These are phyloP conservation scores for Sclerurus mexicanus DNA, from an alignment of 2,113 vertebrate species.

Conservation along the genomic window DNA sequence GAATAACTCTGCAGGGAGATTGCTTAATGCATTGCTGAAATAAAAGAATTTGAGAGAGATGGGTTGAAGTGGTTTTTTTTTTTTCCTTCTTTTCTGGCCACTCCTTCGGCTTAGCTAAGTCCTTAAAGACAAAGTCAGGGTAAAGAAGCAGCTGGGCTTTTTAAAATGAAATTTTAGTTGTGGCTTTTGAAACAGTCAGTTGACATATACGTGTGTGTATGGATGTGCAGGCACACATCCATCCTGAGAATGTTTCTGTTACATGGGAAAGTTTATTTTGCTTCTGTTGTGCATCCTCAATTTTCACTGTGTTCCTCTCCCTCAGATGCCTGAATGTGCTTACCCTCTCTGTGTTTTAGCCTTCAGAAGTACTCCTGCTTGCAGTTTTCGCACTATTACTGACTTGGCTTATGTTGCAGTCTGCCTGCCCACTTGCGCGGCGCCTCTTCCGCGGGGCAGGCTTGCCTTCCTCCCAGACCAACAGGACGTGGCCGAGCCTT, in stretches of 20 bases:
- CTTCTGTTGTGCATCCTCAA: constrained; percentile 40
- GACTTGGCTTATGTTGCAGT: neutral
- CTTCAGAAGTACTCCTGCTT: constrained; percentile 64
- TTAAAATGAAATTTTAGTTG: constrained; percentile 93
- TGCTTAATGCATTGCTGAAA: constrained; percentile 99
- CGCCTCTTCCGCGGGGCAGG: neutral
- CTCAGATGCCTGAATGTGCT: neutral
- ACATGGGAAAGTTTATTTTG: constrained; percentile 81
- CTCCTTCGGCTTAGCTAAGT: constrained; percentile 95
- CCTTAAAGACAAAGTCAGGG: constrained; percentile 87
- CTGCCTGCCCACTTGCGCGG: neutral
- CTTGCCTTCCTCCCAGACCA: neutral
- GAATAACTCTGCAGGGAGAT: constrained; percentile 98
- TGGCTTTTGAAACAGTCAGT: constrained; percentile 87
- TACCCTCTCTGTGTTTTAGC: neutral
- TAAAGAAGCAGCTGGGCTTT: constrained; percentile 88
- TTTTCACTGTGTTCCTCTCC: constrained; percentile 62
- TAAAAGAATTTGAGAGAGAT: constrained; percentile 99
- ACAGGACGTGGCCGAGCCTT: neutral
- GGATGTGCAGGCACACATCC: constrained; percentile 64
- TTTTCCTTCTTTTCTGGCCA: constrained; percentile 78
- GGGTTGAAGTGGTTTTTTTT: constrained; percentile 85
- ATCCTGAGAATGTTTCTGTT: constrained; percentile 80
- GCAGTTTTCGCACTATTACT: neutral
- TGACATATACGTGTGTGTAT: constrained; percentile 41